These are phyloP conservation scores for Epinephelus awoara DNA, from an alignment of 2,797 vertebrate genomes.

Conservation along the genomic window DNA sequence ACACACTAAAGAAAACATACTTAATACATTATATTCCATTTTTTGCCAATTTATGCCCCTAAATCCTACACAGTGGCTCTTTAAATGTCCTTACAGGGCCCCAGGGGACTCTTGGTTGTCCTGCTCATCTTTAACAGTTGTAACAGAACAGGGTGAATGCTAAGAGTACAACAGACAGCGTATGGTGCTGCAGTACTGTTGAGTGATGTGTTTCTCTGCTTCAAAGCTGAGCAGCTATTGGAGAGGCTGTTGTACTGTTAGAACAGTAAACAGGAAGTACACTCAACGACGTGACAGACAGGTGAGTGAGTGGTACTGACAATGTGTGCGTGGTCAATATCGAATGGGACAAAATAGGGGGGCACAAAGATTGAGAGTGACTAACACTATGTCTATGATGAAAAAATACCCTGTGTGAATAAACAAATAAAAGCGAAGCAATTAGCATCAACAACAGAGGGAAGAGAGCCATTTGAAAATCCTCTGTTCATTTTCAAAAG, in stretches of 20 bases:
- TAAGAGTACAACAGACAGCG: neutral
- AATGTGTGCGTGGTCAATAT: neutral
- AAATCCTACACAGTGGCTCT: too few relatives aligned
- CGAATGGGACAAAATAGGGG: neutral
- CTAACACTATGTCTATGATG: neutral
- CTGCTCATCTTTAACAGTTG: conserved; percentile 13
- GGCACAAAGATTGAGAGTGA: neutral
- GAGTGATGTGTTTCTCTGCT: conserved; percentile 22
- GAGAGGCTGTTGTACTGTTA: neutral
- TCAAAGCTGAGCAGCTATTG: conserved; percentile 17
- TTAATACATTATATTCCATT: too few relatives aligned
- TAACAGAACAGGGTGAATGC: neutral
- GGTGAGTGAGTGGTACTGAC: neutral
- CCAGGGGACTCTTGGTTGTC: conserved; percentile 7
- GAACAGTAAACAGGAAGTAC: conserved; percentile 1
- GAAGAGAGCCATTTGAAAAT: conserved; percentile 29
- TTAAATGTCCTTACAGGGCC: neutral
- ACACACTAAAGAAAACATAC: too few relatives aligned
- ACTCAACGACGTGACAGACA: neutral
- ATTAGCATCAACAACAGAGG: neutral
- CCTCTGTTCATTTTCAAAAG: conserved; percentile 24
- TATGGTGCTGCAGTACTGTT: neutral
- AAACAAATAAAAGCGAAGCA: conserved; percentile 9
- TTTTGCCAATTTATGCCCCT: too few relatives aligned
- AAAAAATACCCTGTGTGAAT: neutral